Evolutionary conservation across 2,888 invertebrate genomes (phyloP), one percentile per base, ranked within the genome.

Genomic region (Cataglyphis albicans): DNA sequence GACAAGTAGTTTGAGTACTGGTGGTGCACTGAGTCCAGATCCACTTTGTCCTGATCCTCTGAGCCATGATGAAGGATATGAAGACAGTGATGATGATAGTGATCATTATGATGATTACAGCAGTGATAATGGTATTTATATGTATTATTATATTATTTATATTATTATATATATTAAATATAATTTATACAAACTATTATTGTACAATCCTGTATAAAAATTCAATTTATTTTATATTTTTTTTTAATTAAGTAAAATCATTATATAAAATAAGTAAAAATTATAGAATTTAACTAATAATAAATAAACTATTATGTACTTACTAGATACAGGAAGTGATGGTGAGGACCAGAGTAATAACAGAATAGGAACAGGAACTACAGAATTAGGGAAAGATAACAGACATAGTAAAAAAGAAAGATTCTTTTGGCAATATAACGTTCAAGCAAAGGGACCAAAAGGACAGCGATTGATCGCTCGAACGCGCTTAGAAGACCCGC

Each of bases 341-440:
- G 95, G 95, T 55, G 95, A 96, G 83, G 96, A 94, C 74, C 93
- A 93, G 74, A 88, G 85, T 81, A 95, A 81, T 81, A 86, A 86
- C 29, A 86, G 86, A 85, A 93, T 93, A 82, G 95, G 95, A 29
- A 84, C 92, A 94, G 95, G 86, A 9, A 86, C 87, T 10, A 81
- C 88, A 18, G 92, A 94, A 41, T 88, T 91, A 12, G 86, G 84
- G 32, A 90, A 91, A 48, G 91, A 91, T 41, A 81, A 35, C 38
- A 92, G 92, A 81, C 92, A 92, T n/a, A 91, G 89, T 73, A 98
- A 98, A 94, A 98, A 97, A 90, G 98, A 98, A 93, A 96, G 97
- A 85, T 99, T 96, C 95, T 99, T 99, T 94, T 99, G 99, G 99
- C 99, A 99, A 94, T 99, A 99, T 95, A 99, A 99, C 95, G 98